These are phyloP conservation scores for Sebastes wilsoni DNA, from an alignment of 2,797 vertebrate species.

Conservation along the genomic window DNA sequence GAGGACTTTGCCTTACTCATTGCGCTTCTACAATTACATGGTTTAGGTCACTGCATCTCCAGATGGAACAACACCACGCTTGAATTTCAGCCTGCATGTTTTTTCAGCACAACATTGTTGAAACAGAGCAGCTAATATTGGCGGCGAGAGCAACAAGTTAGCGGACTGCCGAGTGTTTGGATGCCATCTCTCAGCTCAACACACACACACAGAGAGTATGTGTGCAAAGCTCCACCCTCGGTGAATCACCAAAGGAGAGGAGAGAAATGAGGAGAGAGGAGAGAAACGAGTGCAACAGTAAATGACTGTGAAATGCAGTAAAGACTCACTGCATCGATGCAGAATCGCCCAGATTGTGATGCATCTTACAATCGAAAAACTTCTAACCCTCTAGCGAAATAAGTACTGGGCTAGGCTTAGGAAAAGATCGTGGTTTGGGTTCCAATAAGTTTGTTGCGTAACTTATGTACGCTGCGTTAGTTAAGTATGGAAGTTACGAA, in stretches of 20 bases:
- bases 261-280: too few relatives aligned
- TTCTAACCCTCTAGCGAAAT: rapidly evolving
- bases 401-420: too few relatives aligned
- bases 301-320: too few relatives aligned
- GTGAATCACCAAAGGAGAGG: too few relatives aligned
- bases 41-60: not conserved
- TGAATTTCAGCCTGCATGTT: not conserved
- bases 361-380: too few relatives aligned
- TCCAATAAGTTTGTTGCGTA: not conserved
- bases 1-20: not conserved
- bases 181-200: not conserved
- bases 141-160: not conserved
- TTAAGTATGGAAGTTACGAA: too few relatives aligned
- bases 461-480: too few relatives aligned
- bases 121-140: not conserved
- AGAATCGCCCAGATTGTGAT: too few relatives aligned
- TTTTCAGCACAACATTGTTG: not conserved
- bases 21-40: not conserved
- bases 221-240: not conserved
- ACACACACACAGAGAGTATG: not conserved
- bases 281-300: too few relatives aligned
- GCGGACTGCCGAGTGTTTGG: not conserved
- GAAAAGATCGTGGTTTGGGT: not conserved
- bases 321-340: too few relatives aligned
- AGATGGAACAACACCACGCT: not conserved